A percentile compares a stretch with the other conserved stretches of the same genome.
phyloP scores from a whole-genome alignment of 2,797 vertebrate genomes.

The Furcifer pardalis region DNA sequence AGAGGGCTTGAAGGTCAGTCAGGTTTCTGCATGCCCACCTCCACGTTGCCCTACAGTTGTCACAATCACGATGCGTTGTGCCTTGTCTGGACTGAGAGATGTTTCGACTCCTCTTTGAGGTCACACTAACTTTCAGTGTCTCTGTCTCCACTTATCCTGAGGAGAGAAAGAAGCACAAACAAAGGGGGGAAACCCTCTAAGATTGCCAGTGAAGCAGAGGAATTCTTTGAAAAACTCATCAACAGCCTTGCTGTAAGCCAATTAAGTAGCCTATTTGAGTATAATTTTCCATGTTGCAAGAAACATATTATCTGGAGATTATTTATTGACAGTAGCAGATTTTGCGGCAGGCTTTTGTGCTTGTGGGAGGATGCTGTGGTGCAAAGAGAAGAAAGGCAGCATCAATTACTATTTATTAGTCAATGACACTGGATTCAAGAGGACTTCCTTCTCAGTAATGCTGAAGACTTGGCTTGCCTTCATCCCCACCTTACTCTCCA shows the following conservation, averaged over 20 bases:
- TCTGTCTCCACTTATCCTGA: slow-evolving; percentile 2
- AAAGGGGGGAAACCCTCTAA: not conserved
- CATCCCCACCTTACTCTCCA: not conserved
- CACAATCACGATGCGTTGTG: not conserved
- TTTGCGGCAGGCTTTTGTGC: not conserved
- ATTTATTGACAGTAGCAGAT: not conserved
- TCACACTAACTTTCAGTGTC: slow-evolving; percentile 17
- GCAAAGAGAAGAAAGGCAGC: not conserved
- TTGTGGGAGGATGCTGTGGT: not conserved
- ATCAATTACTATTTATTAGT: not conserved
- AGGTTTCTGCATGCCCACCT: too few species aligned
- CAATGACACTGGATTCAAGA: not conserved
- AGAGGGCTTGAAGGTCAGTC: not conserved
- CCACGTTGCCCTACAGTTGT: not conserved
- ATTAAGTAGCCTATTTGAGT: slow-evolving; percentile 13
- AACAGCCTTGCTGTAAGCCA: slow-evolving; percentile 18
- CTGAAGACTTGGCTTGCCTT: not conserved
- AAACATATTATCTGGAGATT: slow-evolving; percentile 12
- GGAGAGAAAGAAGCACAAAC: slow-evolving; percentile 2
- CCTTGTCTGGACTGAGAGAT: not conserved
- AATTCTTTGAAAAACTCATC: not conserved
- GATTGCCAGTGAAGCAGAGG: not conserved
- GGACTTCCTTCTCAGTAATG: not conserved
- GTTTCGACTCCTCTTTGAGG: slow-evolving; percentile 5
- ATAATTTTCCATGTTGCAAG: slow-evolving; percentile 21